Evolutionary conservation across 1,140 invertebrate genomes (phyloP).

Genomic region (Bombyx mandarina): DNA sequence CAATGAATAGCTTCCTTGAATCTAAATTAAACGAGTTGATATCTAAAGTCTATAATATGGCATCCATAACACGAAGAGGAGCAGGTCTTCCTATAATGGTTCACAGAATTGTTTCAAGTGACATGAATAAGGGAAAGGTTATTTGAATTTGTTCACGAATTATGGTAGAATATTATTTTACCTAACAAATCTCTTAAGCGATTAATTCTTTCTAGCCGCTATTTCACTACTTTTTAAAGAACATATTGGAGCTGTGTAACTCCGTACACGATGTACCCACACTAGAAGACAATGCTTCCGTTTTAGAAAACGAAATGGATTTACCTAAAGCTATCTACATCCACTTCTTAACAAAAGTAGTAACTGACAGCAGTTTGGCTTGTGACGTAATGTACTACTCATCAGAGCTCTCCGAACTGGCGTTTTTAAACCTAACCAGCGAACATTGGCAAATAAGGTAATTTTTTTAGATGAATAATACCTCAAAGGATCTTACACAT

Average conservation of each 20-base stretch:
- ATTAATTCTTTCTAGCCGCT: slow-evolving; percentile 10
- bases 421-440: slow-evolving; percentile 54
- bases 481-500: no score
- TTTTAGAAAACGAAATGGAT: slow-evolving; percentile 40
- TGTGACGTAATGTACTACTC: slow-evolving; percentile 62
- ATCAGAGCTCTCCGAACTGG: slow-evolving; percentile 49
- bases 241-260: slow-evolving; percentile 30
- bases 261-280: slow-evolving; percentile 12
- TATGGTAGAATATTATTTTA: no score
- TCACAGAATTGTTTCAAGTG: slow-evolving; percentile 78
- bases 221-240: slow-evolving; percentile 51
- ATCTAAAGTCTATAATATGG: slow-evolving; percentile 38
- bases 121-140: slow-evolving; percentile 70
- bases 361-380: slow-evolving; percentile 58
- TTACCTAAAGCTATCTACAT: slow-evolving; percentile 61
- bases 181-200: neutral
- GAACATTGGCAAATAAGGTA: slow-evolving; percentile 68
- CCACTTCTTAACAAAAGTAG: slow-evolving; percentile 59
- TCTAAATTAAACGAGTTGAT: slow-evolving; percentile 53
- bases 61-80: slow-evolving; percentile 78
- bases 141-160: no score
- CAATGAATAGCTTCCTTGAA: slow-evolving; percentile 41
- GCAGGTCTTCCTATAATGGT: slow-evolving; percentile 85
- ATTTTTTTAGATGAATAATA: neutral
- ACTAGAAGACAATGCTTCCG: slow-evolving; percentile 7